Evolutionary conservation across 2,797 vertebrate genomes (phyloP).

Genomic region (Gorsachius magnificus): DNA sequence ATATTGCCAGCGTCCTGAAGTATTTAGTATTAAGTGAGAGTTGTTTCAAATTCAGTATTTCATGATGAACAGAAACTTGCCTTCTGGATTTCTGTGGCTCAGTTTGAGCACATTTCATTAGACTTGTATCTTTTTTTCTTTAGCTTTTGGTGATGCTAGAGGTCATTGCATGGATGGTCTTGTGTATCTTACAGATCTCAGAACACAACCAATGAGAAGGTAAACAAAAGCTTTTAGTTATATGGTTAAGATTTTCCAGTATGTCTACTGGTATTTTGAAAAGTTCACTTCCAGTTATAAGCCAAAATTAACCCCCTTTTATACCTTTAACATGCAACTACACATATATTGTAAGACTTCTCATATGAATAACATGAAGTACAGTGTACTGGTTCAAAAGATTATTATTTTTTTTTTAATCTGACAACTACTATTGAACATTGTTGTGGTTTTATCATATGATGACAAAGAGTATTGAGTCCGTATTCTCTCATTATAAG

Average conservation of each 20-base stretch:
- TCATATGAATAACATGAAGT: neutral
- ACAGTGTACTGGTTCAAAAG: neutral
- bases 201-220: constrained; percentile 74
- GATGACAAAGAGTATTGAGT: neutral
- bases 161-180: constrained; percentile 73
- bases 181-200: constrained; percentile 73
- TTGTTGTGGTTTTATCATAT: neutral
- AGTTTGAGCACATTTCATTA: neutral
- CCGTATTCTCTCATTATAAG: neutral
- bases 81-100: neutral
- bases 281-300: neutral
- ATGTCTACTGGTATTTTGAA: neutral
- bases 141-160: constrained; percentile 73
- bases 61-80: neutral
- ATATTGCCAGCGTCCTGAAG: neutral
- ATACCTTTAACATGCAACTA: neutral
- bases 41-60: neutral
- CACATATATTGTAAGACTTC: neutral
- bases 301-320: neutral
- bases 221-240: neutral
- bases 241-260: neutral
- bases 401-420: neutral
- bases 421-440: neutral
- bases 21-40: neutral
- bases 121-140: neutral